Conservation (phyloP, 1,140 invertebrate species). For the Lepidurus arcticus region DNA sequence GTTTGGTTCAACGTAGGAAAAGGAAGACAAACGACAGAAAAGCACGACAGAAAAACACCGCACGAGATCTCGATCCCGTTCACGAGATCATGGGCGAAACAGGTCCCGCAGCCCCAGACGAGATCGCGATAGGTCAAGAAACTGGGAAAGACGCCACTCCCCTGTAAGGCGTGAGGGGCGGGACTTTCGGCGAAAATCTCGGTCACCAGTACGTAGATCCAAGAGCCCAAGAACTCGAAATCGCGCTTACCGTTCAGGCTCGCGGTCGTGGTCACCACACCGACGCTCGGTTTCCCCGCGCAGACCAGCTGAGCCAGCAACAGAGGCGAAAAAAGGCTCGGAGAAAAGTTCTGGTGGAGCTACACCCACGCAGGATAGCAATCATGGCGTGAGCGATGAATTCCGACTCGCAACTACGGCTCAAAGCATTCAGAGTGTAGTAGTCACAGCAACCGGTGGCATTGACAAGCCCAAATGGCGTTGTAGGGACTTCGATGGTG, state of each 20-base stretch:
- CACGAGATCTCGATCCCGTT: background rate
- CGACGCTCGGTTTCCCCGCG: constrained; percentile 23
- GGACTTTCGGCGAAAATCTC: background rate
- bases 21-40: constrained; percentile 6
- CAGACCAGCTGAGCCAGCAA: background rate
- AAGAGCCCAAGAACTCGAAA: background rate
- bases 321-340: background rate
- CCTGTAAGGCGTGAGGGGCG: background rate
- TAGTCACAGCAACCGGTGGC: constrained; percentile 38
- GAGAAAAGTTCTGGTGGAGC: constrained; percentile 43
- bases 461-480: constrained; percentile 50
- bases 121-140: background rate
- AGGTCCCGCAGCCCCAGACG: background rate
- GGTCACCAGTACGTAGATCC: background rate
- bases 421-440: constrained; percentile 53
- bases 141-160: background rate
- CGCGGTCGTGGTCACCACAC: background rate
- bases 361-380: constrained; percentile 55
- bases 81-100: background rate
- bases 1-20: background rate
- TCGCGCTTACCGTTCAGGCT: background rate
- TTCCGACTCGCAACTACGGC: constrained; percentile 48
- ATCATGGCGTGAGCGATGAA: constrained; percentile 57
- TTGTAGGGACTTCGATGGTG: constrained; percentile 67
- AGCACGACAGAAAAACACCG: background rate